phyloP scores from a whole-genome alignment of 2,888 invertebrate species.

The Gasteruption jaculator region DNA sequence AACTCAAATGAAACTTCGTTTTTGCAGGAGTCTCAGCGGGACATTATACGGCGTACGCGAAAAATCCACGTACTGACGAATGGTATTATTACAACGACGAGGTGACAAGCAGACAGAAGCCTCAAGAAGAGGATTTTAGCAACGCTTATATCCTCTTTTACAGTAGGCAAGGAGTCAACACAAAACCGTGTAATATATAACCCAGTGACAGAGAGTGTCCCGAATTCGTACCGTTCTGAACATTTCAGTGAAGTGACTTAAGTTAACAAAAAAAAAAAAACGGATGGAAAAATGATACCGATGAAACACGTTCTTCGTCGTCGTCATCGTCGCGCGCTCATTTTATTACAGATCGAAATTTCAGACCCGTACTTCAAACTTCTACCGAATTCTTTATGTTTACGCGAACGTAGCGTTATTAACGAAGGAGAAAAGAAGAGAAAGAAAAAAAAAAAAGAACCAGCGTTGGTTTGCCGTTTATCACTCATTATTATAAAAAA shows the following conservation, averaged over 20 bases:
- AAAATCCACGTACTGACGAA: slow-evolving; percentile 55
- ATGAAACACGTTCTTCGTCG: slow-evolving; percentile 13
- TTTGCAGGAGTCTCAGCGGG: slow-evolving; percentile 58
- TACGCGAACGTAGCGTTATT: too few relatives aligned
- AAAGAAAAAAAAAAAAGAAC: too few relatives aligned
- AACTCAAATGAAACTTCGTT: not conserved
- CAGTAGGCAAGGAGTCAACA: slow-evolving; percentile 54
- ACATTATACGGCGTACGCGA: slow-evolving; percentile 61
- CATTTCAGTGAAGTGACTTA: not conserved
- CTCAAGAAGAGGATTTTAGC: slow-evolving; percentile 58
- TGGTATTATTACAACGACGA: slow-evolving; percentile 65
- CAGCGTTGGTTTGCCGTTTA: too few relatives aligned
- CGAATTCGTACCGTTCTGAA: slow-evolving; percentile 2
- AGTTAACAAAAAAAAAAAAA: not conserved
- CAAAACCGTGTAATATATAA: slow-evolving; percentile 49
- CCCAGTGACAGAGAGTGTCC: slow-evolving; percentile 17
- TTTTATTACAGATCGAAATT: too few relatives aligned
- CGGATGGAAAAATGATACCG: slow-evolving; percentile 4
- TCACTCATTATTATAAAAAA: too few relatives aligned
- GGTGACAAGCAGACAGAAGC: slow-evolving; percentile 54
- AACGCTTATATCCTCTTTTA: slow-evolving; percentile 64
- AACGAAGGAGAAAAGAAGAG: too few relatives aligned
- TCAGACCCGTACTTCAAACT: too few relatives aligned
- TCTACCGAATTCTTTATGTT: too few relatives aligned
- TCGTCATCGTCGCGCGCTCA: too few relatives aligned